A percentile compares a stretch with the other conserved stretches of the same genome.
Evolutionary conservation across 2,797 vertebrate genomes (phyloP).

Genomic region (Acanthornis magna): DNA sequence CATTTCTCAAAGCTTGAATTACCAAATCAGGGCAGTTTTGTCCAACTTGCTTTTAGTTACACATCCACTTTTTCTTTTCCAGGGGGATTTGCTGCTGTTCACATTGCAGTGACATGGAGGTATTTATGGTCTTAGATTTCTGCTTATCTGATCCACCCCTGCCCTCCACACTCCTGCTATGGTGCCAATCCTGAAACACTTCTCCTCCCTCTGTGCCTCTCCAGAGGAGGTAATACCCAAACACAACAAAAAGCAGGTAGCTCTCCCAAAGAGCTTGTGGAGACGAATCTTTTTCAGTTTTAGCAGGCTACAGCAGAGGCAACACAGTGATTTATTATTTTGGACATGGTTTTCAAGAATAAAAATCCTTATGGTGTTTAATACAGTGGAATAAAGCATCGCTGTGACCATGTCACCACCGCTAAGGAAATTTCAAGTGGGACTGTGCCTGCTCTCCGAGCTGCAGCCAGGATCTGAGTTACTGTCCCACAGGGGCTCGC

Average conservation of each 20-base stretch:
- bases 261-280: not conserved
- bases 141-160: conserved; percentile 41
- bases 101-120: not conserved
- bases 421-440: not conserved
- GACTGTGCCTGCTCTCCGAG: not conserved
- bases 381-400: not conserved
- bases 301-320: not conserved
- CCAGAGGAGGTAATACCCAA: not conserved
- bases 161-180: not conserved
- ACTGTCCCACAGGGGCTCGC: conserved; percentile 10
- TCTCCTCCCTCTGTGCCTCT: not conserved
- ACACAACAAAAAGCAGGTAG: not conserved
- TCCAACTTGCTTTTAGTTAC: not conserved
- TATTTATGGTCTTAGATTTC: conserved; percentile 30
- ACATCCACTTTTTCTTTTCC: conserved; percentile 2
- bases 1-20: not conserved
- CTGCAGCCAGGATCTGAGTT: conserved; percentile 10
- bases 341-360: not conserved
- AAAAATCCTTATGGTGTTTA: not conserved
- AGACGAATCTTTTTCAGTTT: not conserved
- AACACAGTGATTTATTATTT: not conserved
- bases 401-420: not conserved
- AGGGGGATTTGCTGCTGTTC: conserved; percentile 5
- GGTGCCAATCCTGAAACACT: not conserved
- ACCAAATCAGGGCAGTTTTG: not conserved